A percentile compares a stretch with the other conserved stretches of the same genome.
Conservation (phyloP, 2,888 invertebrate species). For the Dioctria linearis region DNA sequence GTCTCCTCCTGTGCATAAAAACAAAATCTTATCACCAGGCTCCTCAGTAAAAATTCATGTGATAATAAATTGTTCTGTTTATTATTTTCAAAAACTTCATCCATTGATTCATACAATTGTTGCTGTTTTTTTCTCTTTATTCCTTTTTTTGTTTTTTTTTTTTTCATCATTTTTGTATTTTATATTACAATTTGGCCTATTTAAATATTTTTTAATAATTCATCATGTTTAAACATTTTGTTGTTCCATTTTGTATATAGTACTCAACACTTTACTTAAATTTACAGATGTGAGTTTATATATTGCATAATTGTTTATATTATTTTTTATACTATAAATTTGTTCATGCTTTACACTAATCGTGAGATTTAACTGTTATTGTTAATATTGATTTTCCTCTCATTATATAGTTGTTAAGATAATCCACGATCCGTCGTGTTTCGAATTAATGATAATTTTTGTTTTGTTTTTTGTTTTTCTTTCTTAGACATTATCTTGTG, state of each 20-base stretch:
- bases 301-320: constrained; percentile 38
- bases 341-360: constrained; percentile 39
- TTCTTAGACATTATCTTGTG: background rate
- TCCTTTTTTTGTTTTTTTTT: no score
- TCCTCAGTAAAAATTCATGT: background rate
- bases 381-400: background rate
- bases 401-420: no score
- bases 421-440: no score
- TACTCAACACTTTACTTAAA: constrained; percentile 44
- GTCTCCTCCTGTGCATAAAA: no score
- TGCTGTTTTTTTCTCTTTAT: background rate
- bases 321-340: constrained; percentile 25
- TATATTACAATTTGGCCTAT: constrained; percentile 52
- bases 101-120: constrained; percentile 43
- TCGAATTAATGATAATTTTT: background rate
- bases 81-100: constrained; percentile 49
- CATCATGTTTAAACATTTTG: constrained; percentile 37
- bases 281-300: constrained; percentile 31
- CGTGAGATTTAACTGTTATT: constrained; percentile 1
- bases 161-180: constrained; percentile 18
- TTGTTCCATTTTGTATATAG: constrained; percentile 42
- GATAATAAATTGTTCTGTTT: constrained; percentile 51
- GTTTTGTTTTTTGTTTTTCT: background rate
- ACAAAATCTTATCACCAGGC: no score
- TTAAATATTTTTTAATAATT: constrained; percentile 32